phyloP scores from a whole-genome alignment of 2,113 vertebrate species.

The Notechis scutatus region DNA sequence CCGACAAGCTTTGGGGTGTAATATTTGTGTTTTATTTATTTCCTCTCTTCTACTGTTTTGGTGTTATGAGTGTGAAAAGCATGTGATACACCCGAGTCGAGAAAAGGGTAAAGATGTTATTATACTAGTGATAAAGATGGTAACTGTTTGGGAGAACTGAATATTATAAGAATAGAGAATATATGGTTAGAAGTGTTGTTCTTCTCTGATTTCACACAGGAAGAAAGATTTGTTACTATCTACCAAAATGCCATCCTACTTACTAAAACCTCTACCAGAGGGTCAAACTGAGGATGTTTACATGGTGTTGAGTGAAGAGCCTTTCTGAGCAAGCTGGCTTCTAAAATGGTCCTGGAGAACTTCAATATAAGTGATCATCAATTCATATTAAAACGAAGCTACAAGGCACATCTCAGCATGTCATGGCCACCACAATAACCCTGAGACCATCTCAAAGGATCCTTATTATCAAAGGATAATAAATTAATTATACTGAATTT shows the following conservation, averaged over 20 bases:
- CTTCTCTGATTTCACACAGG: neutral
- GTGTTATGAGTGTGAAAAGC: neutral
- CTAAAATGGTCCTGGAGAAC: neutral
- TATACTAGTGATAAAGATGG: neutral
- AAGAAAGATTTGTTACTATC: neutral
- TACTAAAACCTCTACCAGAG: neutral
- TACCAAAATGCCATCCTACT: neutral
- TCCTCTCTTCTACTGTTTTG: neutral
- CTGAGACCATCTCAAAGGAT: neutral
- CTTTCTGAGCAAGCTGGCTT: neutral
- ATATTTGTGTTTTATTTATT: neutral
- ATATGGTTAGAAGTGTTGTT: neutral
- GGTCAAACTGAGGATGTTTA: neutral
- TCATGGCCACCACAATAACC: neutral
- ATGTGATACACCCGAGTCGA: neutral
- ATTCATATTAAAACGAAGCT: neutral
- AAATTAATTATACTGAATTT: no score
- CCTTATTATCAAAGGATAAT: no score
- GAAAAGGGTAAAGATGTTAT: neutral
- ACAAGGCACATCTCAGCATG: neutral
- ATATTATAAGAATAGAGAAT: neutral
- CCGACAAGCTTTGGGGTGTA: neutral
- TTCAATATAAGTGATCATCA: neutral
- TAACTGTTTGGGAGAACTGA: neutral
- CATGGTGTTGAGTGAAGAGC: neutral